Evolutionary conservation across 2,888 invertebrate genomes (phyloP).

Genomic region (Patella pellucida): DNA sequence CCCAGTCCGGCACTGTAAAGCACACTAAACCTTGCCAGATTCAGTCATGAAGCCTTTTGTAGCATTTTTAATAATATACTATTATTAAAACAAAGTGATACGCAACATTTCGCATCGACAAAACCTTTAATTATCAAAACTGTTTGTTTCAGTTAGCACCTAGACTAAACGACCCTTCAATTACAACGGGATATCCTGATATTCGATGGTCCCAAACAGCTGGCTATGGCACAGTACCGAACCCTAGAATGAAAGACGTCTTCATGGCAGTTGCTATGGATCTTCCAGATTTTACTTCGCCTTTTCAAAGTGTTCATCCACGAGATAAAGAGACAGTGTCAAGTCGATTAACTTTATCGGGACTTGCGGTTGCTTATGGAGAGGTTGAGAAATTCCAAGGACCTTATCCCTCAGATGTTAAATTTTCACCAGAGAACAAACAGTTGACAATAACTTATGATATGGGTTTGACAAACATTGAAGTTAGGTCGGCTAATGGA

Average conservation of each 20-base stretch:
- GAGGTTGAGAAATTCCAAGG: not conserved
- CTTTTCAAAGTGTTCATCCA: not conserved
- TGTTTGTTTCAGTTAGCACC: not conserved
- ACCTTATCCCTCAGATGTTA: not conserved
- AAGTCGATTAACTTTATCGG: not conserved
- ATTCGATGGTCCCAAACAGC: not conserved
- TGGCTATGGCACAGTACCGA: not conserved
- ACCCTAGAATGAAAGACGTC: not conserved
- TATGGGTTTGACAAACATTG: not conserved
- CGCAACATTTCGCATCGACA: too few relatives aligned
- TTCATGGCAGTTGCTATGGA: slow-evolving; percentile 9
- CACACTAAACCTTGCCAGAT: too few relatives aligned
- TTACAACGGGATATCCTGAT: not conserved
- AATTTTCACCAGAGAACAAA: not conserved
- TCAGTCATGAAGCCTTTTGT: too few relatives aligned
- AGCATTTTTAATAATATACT: too few relatives aligned
- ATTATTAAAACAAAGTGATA: too few relatives aligned
- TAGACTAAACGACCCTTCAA: not conserved
- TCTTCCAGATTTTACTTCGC: not conserved
- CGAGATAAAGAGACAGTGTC: not conserved
- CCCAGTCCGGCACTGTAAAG: too few relatives aligned
- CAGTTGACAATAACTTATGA: not conserved
- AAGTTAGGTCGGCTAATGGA: not conserved
- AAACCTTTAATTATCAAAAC: too few relatives aligned
- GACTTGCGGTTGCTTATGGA: not conserved